Evolutionary conservation across 1,140 invertebrate genomes (phyloP).

Genomic region (Caerostris darwini): DNA sequence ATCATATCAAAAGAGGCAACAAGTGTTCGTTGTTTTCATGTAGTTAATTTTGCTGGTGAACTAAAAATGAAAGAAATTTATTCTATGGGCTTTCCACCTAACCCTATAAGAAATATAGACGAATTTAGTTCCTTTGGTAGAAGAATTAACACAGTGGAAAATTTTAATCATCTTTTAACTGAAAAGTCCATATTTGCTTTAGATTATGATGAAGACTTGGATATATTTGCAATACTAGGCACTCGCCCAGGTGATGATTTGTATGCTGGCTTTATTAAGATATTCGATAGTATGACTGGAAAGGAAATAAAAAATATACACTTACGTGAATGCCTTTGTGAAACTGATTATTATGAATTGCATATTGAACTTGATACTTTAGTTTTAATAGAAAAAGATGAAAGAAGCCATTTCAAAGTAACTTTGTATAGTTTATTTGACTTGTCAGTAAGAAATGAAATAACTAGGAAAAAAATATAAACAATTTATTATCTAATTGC

Average conservation of each 20-base stretch:
- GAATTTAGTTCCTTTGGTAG: constrained; percentile 39
- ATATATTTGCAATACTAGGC: constrained; percentile 47
- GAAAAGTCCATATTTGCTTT: not conserved
- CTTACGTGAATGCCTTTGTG: not conserved
- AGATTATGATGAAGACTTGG: constrained; percentile 59
- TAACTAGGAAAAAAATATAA: too few relatives aligned
- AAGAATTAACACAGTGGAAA: not conserved
- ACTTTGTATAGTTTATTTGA: not conserved
- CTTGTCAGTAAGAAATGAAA: too few relatives aligned
- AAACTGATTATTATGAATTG: constrained; percentile 28
- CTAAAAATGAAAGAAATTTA: not conserved
- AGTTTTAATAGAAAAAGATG: constrained; percentile 42
- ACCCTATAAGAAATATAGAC: not conserved
- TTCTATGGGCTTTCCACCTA: constrained; percentile 10
- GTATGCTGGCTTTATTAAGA: constrained; percentile 6
- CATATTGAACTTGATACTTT: constrained; percentile 45
- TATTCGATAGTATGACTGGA: constrained; percentile 38
- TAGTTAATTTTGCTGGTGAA: not conserved
- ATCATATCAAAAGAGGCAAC: not conserved
- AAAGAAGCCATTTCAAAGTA: constrained; percentile 10
- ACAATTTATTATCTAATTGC: too few relatives aligned
- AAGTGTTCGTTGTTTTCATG: not conserved
- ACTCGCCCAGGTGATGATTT: not conserved
- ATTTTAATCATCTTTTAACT: not conserved
- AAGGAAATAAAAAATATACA: constrained; percentile 41